phyloP scores from a whole-genome alignment of 2,113 vertebrate genomes.

The Polypterus bichir region DNA sequence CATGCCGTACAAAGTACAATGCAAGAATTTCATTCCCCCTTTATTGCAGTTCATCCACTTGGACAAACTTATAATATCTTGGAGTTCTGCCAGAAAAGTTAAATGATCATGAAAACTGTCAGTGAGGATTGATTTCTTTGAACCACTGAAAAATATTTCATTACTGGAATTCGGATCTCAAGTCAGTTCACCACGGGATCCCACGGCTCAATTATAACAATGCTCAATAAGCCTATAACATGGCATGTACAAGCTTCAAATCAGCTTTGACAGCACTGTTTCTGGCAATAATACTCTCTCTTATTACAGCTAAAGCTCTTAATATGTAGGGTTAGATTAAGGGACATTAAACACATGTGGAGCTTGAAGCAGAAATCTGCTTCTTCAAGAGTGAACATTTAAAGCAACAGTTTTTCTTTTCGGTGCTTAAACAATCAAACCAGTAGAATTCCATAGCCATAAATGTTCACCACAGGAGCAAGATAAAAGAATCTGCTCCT shows the following conservation, averaged over 20 bases:
- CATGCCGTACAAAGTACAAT: too few species aligned
- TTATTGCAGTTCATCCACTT: too few species aligned
- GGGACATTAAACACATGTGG: slow-evolving; percentile 6
- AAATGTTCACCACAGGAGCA: slow-evolving; percentile 2
- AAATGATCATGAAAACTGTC: background rate
- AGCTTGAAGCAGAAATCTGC: slow-evolving; percentile 7
- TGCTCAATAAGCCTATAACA: slow-evolving; percentile 4
- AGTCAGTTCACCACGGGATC: background rate
- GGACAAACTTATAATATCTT: background rate
- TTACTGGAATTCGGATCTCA: slow-evolving; percentile 3
- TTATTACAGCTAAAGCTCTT: slow-evolving; percentile 6
- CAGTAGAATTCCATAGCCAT: slow-evolving; percentile 2
- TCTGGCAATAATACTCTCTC: slow-evolving; percentile 5
- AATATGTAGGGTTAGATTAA: slow-evolving; percentile 4
- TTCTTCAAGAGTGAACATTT: slow-evolving; percentile 1
- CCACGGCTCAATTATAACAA: slow-evolving; percentile 7
- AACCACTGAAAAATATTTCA: slow-evolving; percentile 1
- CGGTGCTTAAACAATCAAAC: background rate
- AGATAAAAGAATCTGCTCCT: background rate
- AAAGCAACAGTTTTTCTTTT: slow-evolving; percentile 10
- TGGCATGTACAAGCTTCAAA: slow-evolving; percentile 1
- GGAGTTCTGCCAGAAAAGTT: background rate
- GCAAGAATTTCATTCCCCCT: too few species aligned
- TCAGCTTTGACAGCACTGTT: slow-evolving; percentile 5
- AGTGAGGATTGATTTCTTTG: background rate